phyloP scores from a whole-genome alignment of 2,797 vertebrate genomes.

The Staurois parvus region DNA sequence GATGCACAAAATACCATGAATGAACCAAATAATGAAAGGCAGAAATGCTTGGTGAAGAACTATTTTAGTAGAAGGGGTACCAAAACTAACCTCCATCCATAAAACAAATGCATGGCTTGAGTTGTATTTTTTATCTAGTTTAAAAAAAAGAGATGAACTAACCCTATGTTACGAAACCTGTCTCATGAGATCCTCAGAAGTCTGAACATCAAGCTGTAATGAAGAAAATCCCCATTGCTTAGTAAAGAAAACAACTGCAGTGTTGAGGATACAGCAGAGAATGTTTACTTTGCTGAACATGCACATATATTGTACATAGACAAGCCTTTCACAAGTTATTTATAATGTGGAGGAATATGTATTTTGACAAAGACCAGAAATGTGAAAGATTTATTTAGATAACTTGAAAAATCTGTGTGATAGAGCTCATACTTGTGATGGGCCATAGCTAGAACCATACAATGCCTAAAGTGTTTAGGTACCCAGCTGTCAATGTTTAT shows the following conservation, averaged over 20 bases:
- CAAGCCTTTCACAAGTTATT: not conserved
- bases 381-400: not conserved
- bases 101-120: no score
- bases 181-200: not conserved
- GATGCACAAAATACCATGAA: no score
- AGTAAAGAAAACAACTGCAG: not conserved
- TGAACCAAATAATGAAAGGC: no score
- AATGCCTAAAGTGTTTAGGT: not conserved
- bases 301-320: not conserved
- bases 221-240: not conserved
- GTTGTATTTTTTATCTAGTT: no score
- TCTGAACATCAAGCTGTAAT: not conserved
- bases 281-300: conserved; percentile 7
- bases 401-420: not conserved
- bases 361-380: not conserved
- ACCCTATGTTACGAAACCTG: not conserved
- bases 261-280: not conserved
- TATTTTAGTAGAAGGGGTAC: no score
- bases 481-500: not conserved
- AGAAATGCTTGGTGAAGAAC: no score
- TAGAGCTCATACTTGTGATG: not conserved
- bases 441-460: not conserved
- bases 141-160: no score
- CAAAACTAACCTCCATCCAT: no score
- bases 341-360: not conserved